Conservation (phyloP, 1,140 invertebrate genomes). For the Oncopeltus fasciatus region DNA sequence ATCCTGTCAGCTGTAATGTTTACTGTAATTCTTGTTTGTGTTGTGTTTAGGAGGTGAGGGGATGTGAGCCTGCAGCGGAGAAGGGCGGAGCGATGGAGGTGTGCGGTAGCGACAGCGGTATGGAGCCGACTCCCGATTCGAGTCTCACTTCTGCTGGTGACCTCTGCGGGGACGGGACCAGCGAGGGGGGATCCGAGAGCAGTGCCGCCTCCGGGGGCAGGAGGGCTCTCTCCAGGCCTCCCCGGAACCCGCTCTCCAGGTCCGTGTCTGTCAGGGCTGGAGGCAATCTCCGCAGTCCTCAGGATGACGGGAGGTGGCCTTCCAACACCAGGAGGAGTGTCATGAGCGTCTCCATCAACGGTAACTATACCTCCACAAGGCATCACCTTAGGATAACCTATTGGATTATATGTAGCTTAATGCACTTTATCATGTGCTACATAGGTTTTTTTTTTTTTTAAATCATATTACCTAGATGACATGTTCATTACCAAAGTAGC, state of each 20-base stretch:
- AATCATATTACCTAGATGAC: no score
- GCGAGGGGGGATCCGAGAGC: constrained; percentile 58
- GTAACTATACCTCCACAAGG: no score
- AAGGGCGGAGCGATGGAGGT: neutral
- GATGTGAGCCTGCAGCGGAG: no score
- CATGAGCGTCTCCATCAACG: neutral
- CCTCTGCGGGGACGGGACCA: constrained; percentile 24
- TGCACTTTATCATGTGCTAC: no score
- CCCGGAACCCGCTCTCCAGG: neutral
- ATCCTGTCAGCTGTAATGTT: no score
- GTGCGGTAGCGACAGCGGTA: constrained; percentile 50
- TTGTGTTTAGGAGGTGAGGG: neutral
- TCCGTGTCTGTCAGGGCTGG: neutral
- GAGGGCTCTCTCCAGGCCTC: neutral
- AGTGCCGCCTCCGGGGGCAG: constrained; percentile 44
- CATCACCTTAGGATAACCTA: no score
- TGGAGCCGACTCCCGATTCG: constrained; percentile 49
- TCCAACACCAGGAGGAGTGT: constrained; percentile 26
- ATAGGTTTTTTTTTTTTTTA: no score
- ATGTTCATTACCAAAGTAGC: no score
- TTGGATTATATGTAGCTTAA: no score
- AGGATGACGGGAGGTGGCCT: constrained; percentile 53
- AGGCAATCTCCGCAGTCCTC: neutral
- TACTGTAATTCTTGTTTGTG: no score
- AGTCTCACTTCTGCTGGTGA: constrained; percentile 37